Base-by-base conservation (phyloP, 2,113 vertebrate genomes). In the Patagioenas fasciata region DNA sequence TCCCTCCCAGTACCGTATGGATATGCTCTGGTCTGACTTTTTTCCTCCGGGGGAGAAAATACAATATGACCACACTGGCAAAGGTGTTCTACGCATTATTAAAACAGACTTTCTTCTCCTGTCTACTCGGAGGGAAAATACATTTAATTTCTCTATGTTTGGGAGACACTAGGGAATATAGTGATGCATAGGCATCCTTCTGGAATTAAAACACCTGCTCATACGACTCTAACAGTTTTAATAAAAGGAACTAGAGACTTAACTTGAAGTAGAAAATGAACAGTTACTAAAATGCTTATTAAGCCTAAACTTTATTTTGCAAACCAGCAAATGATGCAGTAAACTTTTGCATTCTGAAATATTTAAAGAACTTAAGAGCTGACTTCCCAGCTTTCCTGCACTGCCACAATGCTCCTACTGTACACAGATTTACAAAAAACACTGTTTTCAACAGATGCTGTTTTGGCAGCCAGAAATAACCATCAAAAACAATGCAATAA, bases 1-100 rank as follows among this genome's bases (percentile, higher is more conserved):
- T 54, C 17, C 23, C 71, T 15, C 4, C 31, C 29, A 48, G 23
- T 38, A 42, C 14, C 3, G 0, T 18, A 24, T 0, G 1, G 14
- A 34, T 38, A 11, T 9, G 2, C 9, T 62, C 24, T 24, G 16
- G 42, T 31, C 13, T 20, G 31, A 48, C 28, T 19, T 29, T 15
- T 31, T 23, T 69, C 11, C 13, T 62, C 9, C 18, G 8, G 28
- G 15, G 26, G 2, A 32, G 17, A 47, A 77, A 60, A 9, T 4
- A 29, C 6, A 15, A 0, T 7, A 61, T 5, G 44, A 31, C 6
- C 21, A 26, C 12, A 36, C 2, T 26, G 40, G 13, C 15, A 56
- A 50, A 56, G 16, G 3, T 66, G n/a, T 36, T 66, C 13, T 29
- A 10, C 5, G 31, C 29, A 6, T 23, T 38, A 38, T 34, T 42